Base-by-base conservation (phyloP, 2,113 vertebrate genomes). In the Gallinago jamesoni region DNA sequence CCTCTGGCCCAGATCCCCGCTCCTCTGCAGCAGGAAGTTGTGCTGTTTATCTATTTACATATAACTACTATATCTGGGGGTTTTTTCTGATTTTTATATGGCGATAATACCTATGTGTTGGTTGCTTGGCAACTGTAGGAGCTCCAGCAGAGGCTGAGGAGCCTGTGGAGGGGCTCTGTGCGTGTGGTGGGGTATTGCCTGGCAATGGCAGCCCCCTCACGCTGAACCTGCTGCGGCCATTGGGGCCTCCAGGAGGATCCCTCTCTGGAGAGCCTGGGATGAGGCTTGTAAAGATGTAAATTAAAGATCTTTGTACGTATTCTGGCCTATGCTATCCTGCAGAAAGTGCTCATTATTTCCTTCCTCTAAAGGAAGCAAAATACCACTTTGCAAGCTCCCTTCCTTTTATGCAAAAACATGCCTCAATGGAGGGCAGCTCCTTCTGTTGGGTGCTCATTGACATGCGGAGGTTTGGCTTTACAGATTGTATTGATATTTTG, bases 61-160 rank as follows among this genome's bases (percentile, higher is more conserved):
- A 2, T 10, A 56, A 37, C 12, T 56, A 12, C 6, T 43, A 22
- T 47, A 21, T 7, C 17, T 21, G 41, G 14, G 14, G 72, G 37
- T n/a, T 8, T 14, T 14, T 77, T 30, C 14, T 8, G 9, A 20
- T 64, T 47, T 55, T 66, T 55, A 53, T 60, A 39, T 7, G 47
- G 1, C 12, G 13, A 35, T 81, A 94, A 88, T 33, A 57, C 14
- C 25, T 11, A 1, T 24, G 27, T 66, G 73, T 53, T 63, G 74
- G 89, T 96, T 97, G 95, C 96, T 64, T 96, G 94, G 96, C 84
- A 96, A 91, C 95, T 59, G 84, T 75, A 69, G 57, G 92, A 86
- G 74, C 91, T 92, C 66, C 64, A 82, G 68, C 92, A 85, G 95
- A 96, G 85, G 66, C 59, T 19, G 62, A 70, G 45, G 56, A 27